Conservation (phyloP, 2,113 vertebrate genomes). For the Dicentrarchus labrax region DNA sequence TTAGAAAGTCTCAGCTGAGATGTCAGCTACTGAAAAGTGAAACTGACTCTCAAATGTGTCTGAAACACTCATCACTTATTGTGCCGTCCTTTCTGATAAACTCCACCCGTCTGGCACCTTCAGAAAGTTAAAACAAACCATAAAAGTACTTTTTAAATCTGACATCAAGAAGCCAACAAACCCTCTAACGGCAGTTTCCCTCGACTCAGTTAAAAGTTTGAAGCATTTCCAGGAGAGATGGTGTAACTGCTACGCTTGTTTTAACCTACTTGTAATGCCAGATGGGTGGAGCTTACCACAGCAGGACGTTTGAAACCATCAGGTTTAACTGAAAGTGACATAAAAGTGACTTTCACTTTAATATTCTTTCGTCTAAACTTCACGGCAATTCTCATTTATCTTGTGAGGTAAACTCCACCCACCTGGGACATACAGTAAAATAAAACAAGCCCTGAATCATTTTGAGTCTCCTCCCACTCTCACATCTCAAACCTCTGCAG, state of each 20-base stretch:
- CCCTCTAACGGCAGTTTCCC: not conserved
- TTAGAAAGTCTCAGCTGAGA: not conserved
- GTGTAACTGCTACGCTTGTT: not conserved
- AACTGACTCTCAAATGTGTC: not conserved
- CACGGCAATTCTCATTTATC: not conserved
- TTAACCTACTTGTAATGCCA: not conserved
- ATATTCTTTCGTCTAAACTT: not conserved
- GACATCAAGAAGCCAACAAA: not conserved
- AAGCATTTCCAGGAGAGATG: not conserved
- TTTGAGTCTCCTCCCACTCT: not conserved
- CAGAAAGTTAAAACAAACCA: not conserved
- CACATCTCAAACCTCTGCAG: too few relatives aligned
- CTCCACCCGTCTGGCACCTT: not conserved
- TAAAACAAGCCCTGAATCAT: not conserved
- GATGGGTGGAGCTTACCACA: constrained; percentile 13
- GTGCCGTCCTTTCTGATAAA: not conserved
- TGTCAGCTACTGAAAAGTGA: not conserved
- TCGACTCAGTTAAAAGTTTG: not conserved
- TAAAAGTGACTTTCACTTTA: not conserved
- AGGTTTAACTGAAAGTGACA: not conserved
- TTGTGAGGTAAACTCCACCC: not conserved
- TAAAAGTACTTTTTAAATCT: not conserved
- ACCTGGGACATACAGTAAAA: not conserved
- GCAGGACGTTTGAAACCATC: not conserved
- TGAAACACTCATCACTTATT: not conserved